Evolutionary conservation across 2,113 vertebrate species (phyloP).

Genomic region (Arvicanthis niloticus): DNA sequence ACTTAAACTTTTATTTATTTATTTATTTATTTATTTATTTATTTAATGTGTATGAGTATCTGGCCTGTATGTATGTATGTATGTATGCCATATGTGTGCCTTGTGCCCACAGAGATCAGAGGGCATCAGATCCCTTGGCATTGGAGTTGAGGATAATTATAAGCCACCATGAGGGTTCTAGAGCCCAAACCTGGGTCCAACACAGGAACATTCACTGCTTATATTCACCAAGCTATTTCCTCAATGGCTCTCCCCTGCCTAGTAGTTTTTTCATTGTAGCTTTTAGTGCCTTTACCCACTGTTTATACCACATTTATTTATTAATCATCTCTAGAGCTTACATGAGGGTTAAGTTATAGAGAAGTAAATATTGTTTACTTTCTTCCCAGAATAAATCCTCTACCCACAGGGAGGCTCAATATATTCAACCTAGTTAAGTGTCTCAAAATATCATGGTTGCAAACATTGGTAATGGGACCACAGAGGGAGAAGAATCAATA

Average conservation of each 20-base stretch:
- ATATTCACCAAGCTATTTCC: no score
- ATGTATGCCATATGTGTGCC: background rate
- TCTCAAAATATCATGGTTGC: slow-evolving; percentile 2
- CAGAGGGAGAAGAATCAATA: slow-evolving; percentile 20
- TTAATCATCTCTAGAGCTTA: background rate
- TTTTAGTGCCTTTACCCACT: background rate
- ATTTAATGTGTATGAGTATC: background rate
- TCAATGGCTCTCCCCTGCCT: no score
- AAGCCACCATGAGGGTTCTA: background rate
- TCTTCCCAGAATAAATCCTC: background rate
- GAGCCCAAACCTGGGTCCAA: background rate
- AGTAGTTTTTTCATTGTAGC: background rate
- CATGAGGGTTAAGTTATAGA: background rate
- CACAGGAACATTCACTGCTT: no score
- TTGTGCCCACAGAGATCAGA: background rate
- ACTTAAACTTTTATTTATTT: background rate
- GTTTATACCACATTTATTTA: background rate
- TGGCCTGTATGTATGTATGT: background rate
- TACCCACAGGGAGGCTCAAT: background rate
- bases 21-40: background rate
- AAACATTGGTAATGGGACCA: background rate
- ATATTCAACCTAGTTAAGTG: background rate
- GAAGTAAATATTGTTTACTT: background rate
- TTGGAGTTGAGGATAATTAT: background rate
- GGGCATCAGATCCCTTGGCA: no score